Conservation (phyloP, 2,797 vertebrate species). For the Allobates femoralis region DNA sequence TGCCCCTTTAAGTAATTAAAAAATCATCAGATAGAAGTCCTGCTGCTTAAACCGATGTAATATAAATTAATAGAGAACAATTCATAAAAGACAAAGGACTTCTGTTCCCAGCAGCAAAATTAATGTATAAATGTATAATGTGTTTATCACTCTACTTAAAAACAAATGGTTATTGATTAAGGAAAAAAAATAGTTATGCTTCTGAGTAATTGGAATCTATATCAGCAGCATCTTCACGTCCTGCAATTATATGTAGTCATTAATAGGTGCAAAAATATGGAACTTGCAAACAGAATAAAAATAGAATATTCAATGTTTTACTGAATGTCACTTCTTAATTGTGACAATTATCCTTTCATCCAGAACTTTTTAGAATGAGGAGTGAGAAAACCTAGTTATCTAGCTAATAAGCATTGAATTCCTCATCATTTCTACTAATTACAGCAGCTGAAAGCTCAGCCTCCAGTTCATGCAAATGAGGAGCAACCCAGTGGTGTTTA, state of each 20-base stretch:
- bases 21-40: background rate
- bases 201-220: background rate
- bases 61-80: constrained; percentile 6
- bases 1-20: background rate
- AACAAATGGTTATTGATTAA: constrained; percentile 1
- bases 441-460: background rate
- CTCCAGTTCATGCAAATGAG: background rate
- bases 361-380: background rate
- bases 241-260: constrained; percentile 6
- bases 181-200: background rate
- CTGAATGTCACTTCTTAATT: constrained; percentile 6
- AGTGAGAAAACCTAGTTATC: background rate
- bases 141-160: background rate
- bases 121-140: background rate
- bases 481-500: background rate
- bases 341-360: constrained; percentile 9
- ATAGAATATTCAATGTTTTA: constrained; percentile 1
- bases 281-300: background rate
- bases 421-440: background rate
- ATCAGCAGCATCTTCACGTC: background rate
- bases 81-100: background rate
- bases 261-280: background rate
- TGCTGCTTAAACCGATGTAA: background rate
- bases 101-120: background rate
- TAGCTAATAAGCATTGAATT: background rate